Evolutionary conservation across 2,797 vertebrate species (phyloP).

Genomic region (Scyliorhinus canicula): DNA sequence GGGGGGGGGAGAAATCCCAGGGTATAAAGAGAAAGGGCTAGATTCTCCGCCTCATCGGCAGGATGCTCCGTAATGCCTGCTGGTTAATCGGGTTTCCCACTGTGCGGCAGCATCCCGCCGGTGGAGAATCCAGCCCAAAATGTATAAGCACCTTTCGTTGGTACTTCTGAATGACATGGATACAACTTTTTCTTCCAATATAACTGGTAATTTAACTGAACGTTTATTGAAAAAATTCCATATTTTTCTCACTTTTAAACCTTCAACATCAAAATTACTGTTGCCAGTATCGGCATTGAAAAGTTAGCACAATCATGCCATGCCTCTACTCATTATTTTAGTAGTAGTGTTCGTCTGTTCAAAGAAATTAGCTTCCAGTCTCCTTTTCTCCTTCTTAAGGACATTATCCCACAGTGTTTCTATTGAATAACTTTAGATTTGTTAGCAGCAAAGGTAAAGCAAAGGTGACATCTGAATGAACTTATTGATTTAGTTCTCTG

Average conservation of each 20-base stretch:
- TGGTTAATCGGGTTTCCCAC: too few species aligned
- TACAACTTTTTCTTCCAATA: neutral
- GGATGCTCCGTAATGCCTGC: too few species aligned
- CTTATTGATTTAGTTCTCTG: slow-evolving; percentile 14
- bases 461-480: slow-evolving; percentile 26
- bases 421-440: neutral
- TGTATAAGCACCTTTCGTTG: neutral
- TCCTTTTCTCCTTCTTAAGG: too few species aligned
- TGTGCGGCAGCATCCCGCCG: too few species aligned
- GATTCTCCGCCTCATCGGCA: too few species aligned
- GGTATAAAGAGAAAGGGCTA: too few species aligned
- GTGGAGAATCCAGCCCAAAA: too few species aligned
- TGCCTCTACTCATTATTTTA: neutral
- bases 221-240: neutral
- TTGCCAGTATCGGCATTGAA: neutral
- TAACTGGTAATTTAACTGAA: neutral
- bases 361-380: neutral
- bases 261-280: neutral
- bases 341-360: neutral
- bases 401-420: neutral
- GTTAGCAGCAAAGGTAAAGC: neutral
- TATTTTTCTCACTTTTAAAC: neutral
- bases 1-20: too few species aligned
- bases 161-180: neutral
- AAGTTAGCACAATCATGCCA: neutral